These are phyloP conservation scores for Micoletzkya japonica DNA, from an alignment of 2,888 invertebrate genomes.

Conservation along the genomic window DNA sequence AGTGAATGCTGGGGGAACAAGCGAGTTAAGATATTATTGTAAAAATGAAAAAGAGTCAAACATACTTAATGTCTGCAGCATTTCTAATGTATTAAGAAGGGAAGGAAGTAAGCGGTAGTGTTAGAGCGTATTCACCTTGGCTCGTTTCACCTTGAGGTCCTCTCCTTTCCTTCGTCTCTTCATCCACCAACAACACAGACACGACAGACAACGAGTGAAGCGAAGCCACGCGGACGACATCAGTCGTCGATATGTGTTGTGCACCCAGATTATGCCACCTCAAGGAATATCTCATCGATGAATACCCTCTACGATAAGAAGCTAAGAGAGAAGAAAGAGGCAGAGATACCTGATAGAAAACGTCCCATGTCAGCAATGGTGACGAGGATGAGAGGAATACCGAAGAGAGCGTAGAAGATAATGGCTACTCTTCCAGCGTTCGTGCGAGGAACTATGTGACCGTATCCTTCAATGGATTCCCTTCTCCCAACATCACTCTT, in stretches of 20 bases:
- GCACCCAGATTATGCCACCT: slow-evolving; percentile 61
- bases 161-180: slow-evolving; percentile 6
- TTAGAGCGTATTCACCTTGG: neutral
- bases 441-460: slow-evolving; percentile 64
- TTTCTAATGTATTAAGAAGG: no score
- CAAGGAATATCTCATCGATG: slow-evolving; percentile 21
- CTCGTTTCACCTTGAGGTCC: slow-evolving; percentile 12
- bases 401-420: slow-evolving; percentile 62
- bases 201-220: slow-evolving; percentile 7
- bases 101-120: no score
- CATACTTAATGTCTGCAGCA: no score
- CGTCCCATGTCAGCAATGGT: slow-evolving; percentile 64
- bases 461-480: slow-evolving; percentile 58
- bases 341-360: slow-evolving; percentile 56
- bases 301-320: neutral
- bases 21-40: no score
- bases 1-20: no score
- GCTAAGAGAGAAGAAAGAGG: neutral
- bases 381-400: slow-evolving; percentile 64
- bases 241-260: slow-evolving; percentile 49
- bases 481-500: no score
- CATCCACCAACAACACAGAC: slow-evolving; percentile 15
- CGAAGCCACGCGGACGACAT: slow-evolving; percentile 39
- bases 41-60: no score
- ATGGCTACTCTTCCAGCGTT: slow-evolving; percentile 59